These are phyloP conservation scores for Sarcophaga rosellei DNA, from an alignment of 2,888 invertebrate species.

Conservation along the genomic window DNA sequence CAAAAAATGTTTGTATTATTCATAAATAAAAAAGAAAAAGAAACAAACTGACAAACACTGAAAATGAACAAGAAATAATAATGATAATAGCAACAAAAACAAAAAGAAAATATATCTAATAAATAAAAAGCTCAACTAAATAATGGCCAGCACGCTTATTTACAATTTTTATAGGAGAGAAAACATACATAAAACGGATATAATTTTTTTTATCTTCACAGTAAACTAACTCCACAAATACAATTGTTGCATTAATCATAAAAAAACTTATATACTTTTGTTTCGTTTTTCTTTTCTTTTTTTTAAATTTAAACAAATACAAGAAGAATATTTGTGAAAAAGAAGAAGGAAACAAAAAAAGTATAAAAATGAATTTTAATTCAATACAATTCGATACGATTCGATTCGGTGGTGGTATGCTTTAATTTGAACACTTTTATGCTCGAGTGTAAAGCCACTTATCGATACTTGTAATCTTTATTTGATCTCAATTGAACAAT, in stretches of 20 bases:
- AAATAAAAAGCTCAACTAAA: slow-evolving; percentile 55
- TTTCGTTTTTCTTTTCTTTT: slow-evolving; percentile 19
- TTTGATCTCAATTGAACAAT: slow-evolving; percentile 69
- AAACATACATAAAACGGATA: slow-evolving; percentile 31
- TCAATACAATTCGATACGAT: slow-evolving; percentile 40
- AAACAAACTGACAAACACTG: slow-evolving; percentile 31
- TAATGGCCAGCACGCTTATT: slow-evolving; percentile 64
- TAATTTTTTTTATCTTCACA: slow-evolving; percentile 29
- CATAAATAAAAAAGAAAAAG: slow-evolving; percentile 32
- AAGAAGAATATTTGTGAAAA: slow-evolving; percentile 9
- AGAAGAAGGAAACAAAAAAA: background rate
- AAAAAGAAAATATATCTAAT: background rate
- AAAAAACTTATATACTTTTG: slow-evolving; percentile 18
- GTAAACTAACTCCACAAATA: background rate
- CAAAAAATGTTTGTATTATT: slow-evolving; percentile 43
- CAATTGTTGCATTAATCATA: slow-evolving; percentile 59
- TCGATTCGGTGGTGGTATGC: slow-evolving; percentile 57
- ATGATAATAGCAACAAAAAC: background rate
- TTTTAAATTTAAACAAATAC: background rate
- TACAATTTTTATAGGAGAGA: slow-evolving; percentile 40
- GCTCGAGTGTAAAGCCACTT: slow-evolving; percentile 69
- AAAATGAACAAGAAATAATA: slow-evolving; percentile 11
- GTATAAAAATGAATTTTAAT: background rate
- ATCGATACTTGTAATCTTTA: slow-evolving; percentile 70
- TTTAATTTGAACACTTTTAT: slow-evolving; percentile 68